phyloP scores from a whole-genome alignment of 2,797 vertebrate species.

The Myripristis murdjan region DNA sequence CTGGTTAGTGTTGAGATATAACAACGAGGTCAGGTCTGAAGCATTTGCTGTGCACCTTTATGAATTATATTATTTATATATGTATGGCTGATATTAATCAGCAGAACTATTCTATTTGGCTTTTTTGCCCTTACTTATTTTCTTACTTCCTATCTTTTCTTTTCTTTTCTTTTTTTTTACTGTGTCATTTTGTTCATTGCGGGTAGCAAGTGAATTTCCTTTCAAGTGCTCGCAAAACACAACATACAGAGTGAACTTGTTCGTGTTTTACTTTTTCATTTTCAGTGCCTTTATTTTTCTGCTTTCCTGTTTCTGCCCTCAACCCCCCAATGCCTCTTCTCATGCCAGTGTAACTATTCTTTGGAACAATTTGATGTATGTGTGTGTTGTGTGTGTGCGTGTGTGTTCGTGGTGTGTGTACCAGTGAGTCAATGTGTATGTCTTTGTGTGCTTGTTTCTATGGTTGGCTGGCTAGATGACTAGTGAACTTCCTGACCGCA shows the following conservation, averaged over 20 bases:
- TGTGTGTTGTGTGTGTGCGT: too few species aligned
- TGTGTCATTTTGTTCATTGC: slow-evolving; percentile 49
- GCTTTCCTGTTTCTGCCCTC: not conserved
- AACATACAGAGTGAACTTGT: slow-evolving; percentile 39
- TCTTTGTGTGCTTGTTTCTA: too few species aligned
- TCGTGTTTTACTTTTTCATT: slow-evolving; percentile 8
- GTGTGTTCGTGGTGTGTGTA: not conserved
- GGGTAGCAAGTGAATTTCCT: slow-evolving; percentile 58
- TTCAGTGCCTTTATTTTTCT: not conserved
- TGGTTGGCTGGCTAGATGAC: too few species aligned
- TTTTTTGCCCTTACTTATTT: too few species aligned
- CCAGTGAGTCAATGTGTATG: too few species aligned
- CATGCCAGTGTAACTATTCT: too few species aligned
- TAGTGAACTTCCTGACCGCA: not conserved
- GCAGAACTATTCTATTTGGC: slow-evolving; percentile 5
- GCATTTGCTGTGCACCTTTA: not conserved
- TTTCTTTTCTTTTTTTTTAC: slow-evolving; percentile 19
- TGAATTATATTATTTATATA: slow-evolving; percentile 7
- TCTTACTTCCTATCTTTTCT: not conserved
- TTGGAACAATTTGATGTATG: too few species aligned
- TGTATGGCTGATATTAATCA: slow-evolving; percentile 29
- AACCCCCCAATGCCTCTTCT: not conserved
- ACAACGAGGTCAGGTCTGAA: not conserved
- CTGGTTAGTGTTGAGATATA: not conserved
- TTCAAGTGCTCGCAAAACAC: slow-evolving; percentile 35